Conservation (phyloP, 2,113 vertebrate species). For the Grammomys dolichurus region DNA sequence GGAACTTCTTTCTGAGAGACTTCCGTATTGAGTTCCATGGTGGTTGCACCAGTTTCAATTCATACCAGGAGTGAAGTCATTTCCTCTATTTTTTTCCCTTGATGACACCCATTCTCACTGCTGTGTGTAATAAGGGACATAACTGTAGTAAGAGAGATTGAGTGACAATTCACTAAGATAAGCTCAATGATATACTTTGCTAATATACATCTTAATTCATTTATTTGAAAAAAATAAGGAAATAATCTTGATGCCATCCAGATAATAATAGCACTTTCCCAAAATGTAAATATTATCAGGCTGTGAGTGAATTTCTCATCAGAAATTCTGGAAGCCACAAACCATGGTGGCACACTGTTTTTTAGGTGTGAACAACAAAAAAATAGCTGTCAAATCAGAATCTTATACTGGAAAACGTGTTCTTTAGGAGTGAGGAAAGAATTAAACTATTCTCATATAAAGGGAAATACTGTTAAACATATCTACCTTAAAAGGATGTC, state of each 20-base stretch:
- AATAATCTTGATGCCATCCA: background rate
- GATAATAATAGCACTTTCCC: background rate
- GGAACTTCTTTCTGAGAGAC: background rate
- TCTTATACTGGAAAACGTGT: background rate
- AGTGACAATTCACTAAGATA: background rate
- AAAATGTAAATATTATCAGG: background rate
- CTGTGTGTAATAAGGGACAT: background rate
- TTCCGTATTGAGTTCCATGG: background rate
- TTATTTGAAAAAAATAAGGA: conserved; percentile 9
- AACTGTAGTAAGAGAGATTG: background rate
- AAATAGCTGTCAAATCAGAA: conserved; percentile 7
- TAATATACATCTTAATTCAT: background rate
- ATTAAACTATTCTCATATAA: conserved; percentile 11
- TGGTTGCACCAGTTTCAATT: background rate
- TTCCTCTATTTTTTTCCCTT: background rate
- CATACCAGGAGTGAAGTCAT: background rate
- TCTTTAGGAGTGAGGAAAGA: background rate
- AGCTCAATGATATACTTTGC: background rate
- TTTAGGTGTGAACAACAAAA: background rate
- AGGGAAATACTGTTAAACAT: background rate
- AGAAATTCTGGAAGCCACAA: background rate
- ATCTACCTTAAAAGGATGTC: background rate
- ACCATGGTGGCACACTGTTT: background rate
- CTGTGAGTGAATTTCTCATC: background rate
- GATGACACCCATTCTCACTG: background rate